Percentiles rank a stretch among this genome's conserved stretches.
These are phyloP conservation scores for Notolabrus celidotus DNA, from an alignment of 2,797 vertebrate genomes.

Conservation along the genomic window DNA sequence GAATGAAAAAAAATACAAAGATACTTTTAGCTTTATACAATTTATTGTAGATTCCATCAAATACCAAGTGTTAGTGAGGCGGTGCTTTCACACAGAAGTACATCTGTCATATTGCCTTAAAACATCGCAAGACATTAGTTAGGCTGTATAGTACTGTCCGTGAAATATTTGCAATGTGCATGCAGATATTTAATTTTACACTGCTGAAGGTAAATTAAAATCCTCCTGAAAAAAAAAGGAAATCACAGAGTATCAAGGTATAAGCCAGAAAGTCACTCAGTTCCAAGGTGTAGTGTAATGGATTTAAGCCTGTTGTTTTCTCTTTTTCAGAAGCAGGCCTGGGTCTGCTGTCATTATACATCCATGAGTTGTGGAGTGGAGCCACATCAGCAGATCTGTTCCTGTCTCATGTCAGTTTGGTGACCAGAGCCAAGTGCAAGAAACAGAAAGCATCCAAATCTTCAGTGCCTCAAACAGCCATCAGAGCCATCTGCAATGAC, in stretches of 20 bases:
- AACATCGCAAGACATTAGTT: neutral
- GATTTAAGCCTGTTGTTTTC: constrained; percentile 18
- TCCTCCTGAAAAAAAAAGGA: too few relatives aligned
- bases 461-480: constrained; percentile 9
- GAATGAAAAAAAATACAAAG: neutral
- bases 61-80: neutral
- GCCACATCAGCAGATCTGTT: constrained; percentile 76
- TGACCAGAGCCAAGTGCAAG: constrained; percentile 56
- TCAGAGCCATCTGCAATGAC: constrained; percentile 75
- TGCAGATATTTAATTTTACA: neutral
- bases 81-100: neutral
- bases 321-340: constrained; percentile 75
- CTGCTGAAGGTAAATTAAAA: neutral
- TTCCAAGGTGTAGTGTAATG: constrained; percentile 3
- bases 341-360: constrained; percentile 77
- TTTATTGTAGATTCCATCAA: constrained; percentile 12
- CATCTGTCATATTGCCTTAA: neutral
- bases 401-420: constrained; percentile 74
- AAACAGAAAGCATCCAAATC: constrained; percentile 45
- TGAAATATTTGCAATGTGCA: neutral
- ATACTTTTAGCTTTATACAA: neutral
- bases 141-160: neutral
- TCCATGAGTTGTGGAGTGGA: constrained; percentile 84
- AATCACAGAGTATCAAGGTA: too few relatives aligned
- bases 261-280: too few relatives aligned